Percentiles rank a stretch among this genome's conserved stretches.
Conservation (phyloP, 1,140 invertebrate genomes). For the Gryllus bimaculatus region DNA sequence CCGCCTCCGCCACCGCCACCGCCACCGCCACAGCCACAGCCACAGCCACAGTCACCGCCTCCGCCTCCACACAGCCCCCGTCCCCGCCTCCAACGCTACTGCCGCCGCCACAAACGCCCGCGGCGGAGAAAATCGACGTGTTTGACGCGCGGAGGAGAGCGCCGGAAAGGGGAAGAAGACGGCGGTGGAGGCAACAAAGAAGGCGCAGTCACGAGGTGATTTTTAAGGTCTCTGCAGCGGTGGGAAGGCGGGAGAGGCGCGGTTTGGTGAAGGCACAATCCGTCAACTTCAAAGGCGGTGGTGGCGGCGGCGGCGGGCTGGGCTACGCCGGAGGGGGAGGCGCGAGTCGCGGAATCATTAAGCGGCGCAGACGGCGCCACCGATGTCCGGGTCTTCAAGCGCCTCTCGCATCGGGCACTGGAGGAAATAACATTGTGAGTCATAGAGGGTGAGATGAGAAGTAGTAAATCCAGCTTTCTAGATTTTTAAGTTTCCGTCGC, state of each 20-base stretch:
- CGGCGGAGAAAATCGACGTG: not conserved
- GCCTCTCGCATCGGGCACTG: not conserved
- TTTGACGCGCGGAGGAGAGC: not conserved
- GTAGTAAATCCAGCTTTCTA: no score
- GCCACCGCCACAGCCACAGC: no score
- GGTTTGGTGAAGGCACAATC: not conserved
- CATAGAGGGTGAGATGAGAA: no score
- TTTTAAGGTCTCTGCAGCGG: not conserved
- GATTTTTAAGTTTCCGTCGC: no score
- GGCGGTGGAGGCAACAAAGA: not conserved
- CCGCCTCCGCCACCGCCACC: no score
- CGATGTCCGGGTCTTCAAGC: no score
- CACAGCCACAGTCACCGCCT: no score
- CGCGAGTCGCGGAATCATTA: not conserved
- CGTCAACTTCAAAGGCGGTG: not conserved
- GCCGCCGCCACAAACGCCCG: not conserved
- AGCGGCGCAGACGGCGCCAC: not conserved
- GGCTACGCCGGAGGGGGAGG: not conserved
- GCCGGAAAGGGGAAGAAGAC: not conserved
- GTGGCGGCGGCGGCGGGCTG: not conserved
- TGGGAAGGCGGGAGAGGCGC: no score
- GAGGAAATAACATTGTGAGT: no score
- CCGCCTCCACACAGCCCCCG: no score
- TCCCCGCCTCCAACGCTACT: no score
- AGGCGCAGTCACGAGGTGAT: not conserved